Percentiles rank a stretch among this genome's conserved stretches.
Evolutionary conservation across 2,113 vertebrate genomes (phyloP).

Genomic region (Mus musculus): DNA sequence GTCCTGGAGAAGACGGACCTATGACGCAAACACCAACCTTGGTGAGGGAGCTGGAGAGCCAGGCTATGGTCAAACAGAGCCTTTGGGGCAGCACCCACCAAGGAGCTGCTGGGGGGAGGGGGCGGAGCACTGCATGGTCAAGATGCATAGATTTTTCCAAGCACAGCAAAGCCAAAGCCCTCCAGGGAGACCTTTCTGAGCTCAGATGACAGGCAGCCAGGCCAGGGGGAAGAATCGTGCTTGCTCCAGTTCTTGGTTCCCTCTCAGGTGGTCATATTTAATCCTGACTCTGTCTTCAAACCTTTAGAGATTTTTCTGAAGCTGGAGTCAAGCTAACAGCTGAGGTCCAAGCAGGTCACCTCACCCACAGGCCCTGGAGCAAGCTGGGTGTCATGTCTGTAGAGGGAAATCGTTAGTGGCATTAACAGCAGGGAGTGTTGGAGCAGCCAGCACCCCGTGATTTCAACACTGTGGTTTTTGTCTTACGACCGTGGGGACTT

Average conservation of each 20-base stretch:
- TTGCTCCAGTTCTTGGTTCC: neutral
- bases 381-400: neutral
- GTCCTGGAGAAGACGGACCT: neutral
- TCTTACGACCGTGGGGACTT: constrained; percentile 63
- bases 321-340: neutral
- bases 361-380: neutral
- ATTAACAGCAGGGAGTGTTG: neutral
- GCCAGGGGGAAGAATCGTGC: neutral
- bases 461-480: constrained; percentile 65
- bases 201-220: neutral
- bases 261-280: neutral
- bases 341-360: neutral
- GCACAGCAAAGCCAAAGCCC: neutral
- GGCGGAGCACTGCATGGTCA: neutral
- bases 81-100: neutral
- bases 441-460: constrained; percentile 19
- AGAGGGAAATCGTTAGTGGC: constrained; percentile 21
- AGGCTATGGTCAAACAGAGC: neutral
- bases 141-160: neutral
- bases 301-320: neutral
- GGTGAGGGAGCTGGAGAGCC: neutral
- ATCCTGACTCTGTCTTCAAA: neutral
- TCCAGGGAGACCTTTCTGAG: neutral
- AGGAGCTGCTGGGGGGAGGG: neutral
- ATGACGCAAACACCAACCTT: neutral